A percentile compares a stretch with the other conserved stretches of the same genome.
These are phyloP conservation scores for Asbolus verrucosus DNA, from an alignment of 1,140 invertebrate species.

Conservation along the genomic window DNA sequence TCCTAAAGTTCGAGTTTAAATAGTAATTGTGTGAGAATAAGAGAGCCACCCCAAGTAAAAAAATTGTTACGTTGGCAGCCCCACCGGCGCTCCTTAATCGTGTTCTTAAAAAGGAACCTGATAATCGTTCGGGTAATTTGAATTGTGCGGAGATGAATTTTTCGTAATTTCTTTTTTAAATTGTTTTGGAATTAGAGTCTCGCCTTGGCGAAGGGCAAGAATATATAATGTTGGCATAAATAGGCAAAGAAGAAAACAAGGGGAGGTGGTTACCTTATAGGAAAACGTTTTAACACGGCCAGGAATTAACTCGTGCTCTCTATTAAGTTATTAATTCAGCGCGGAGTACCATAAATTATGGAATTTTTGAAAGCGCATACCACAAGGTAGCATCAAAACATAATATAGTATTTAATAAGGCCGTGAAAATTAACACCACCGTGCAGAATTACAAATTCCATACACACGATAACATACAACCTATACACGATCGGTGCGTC, in stretches of 20 bases:
- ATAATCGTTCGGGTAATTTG: slow-evolving; percentile 10
- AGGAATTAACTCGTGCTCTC: slow-evolving; percentile 31
- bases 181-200: not conserved
- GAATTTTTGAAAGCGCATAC: slow-evolving; percentile 58
- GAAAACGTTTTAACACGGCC: slow-evolving; percentile 9
- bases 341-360: slow-evolving; percentile 57
- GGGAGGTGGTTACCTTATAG: not conserved
- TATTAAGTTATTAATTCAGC: slow-evolving; percentile 54
- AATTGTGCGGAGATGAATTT: slow-evolving; percentile 10
- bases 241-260: not conserved
- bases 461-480: slow-evolving; percentile 60
- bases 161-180: slow-evolving; percentile 11
- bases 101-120: slow-evolving; percentile 8
- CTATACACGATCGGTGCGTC: slow-evolving; percentile 47
- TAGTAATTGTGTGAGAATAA: no score
- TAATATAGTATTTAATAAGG: slow-evolving; percentile 65
- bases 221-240: not conserved
- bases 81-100: slow-evolving; percentile 7
- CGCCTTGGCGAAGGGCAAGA: not conserved
- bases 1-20: no score
- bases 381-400: slow-evolving; percentile 62
- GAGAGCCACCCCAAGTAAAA: no score
- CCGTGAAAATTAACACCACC: slow-evolving; percentile 62
- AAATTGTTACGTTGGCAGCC: not conserved
- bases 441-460: slow-evolving; percentile 62